Evolutionary conservation across 2,797 vertebrate genomes (phyloP).

Genomic region (Euthynnus affinis): DNA sequence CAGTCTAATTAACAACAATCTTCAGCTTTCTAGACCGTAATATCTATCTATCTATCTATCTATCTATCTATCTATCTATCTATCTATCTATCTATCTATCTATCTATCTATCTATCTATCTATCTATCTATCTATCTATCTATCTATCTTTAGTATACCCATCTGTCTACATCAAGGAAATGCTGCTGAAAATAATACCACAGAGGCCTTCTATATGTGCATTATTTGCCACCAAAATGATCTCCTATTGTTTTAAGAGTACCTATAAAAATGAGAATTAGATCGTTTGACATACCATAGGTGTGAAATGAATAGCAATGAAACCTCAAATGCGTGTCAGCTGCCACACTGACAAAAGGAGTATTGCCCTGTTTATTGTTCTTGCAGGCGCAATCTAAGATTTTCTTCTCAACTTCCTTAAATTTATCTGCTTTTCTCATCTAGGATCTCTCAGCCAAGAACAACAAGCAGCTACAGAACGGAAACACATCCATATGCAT

Average conservation of each 20-base stretch:
- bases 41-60: too few species aligned
- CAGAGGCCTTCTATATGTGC: background rate
- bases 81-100: too few species aligned
- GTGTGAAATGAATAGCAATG: conserved; percentile 38
- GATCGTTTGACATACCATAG: conserved; percentile 22
- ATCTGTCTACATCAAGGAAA: background rate
- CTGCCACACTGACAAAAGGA: conserved; percentile 52
- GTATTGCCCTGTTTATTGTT: conserved; percentile 65
- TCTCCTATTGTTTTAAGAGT: background rate
- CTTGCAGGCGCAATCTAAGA: conserved; percentile 61
- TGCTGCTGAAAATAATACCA: background rate
- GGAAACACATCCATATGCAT: conserved; percentile 76
- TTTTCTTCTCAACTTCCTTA: conserved; percentile 60
- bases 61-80: too few species aligned
- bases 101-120: too few species aligned
- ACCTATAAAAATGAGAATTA: background rate
- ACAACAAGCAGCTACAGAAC: conserved; percentile 70
- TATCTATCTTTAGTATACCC: background rate
- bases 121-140: too few species aligned
- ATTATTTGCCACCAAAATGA: conserved; percentile 3
- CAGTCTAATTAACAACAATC: background rate
- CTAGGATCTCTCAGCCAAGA: conserved; percentile 69
- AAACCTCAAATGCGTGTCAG: conserved; percentile 62
- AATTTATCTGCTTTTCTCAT: conserved; percentile 77
- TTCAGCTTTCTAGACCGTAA: background rate